phyloP scores from a whole-genome alignment of 2,888 invertebrate genomes.

The Azorinus chamasolen region DNA sequence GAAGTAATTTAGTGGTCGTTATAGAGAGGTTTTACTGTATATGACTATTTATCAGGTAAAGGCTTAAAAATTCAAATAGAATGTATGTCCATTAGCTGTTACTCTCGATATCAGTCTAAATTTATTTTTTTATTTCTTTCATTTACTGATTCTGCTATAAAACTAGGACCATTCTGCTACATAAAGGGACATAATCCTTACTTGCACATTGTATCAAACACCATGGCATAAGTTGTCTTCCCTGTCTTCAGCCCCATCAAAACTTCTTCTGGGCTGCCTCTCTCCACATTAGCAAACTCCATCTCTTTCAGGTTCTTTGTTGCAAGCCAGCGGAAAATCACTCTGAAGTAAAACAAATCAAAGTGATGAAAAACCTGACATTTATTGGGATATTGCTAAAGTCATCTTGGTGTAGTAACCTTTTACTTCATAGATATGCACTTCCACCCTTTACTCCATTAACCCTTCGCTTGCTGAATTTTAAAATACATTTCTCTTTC shows the following conservation, averaged over 20 bases:
- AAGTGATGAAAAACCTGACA: too few relatives aligned
- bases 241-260: slow-evolving; percentile 85
- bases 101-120: background rate
- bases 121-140: background rate
- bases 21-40: too few relatives aligned
- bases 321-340: slow-evolving; percentile 86
- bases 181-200: slow-evolving; percentile 57
- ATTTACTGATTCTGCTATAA: background rate
- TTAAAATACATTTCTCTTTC: too few relatives aligned
- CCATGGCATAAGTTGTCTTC: slow-evolving; percentile 86
- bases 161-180: too few relatives aligned
- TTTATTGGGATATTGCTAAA: too few relatives aligned
- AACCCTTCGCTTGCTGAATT: too few relatives aligned
- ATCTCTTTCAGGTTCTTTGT: slow-evolving; percentile 86
- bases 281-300: slow-evolving; percentile 83
- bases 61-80: background rate
- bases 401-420: too few relatives aligned
- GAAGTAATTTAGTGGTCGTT: too few relatives aligned
- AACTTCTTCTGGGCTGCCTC: slow-evolving; percentile 86
- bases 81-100: background rate
- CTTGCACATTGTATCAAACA: slow-evolving; percentile 86
- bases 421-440: too few relatives aligned
- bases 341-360: slow-evolving; percentile 76
- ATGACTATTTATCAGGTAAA: too few relatives aligned
- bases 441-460: too few relatives aligned